phyloP scores from a whole-genome alignment of 2,113 vertebrate genomes.

The Dryoscopus gambensis region DNA sequence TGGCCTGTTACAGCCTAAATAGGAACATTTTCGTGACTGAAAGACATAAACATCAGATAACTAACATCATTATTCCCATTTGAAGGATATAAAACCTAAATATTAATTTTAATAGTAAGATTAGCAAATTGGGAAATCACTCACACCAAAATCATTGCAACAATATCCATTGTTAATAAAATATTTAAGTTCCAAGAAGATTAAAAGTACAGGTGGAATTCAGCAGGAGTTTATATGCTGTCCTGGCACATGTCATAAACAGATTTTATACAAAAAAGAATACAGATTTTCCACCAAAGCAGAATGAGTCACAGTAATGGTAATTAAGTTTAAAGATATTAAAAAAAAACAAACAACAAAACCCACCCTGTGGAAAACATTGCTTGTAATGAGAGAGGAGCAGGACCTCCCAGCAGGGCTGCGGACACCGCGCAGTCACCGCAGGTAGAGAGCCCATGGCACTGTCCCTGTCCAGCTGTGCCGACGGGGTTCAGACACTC shows the following conservation, averaged over 20 bases:
- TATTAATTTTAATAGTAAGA: conserved; percentile 83
- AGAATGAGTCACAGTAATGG: neutral
- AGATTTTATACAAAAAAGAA: conserved; percentile 48
- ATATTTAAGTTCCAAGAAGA: conserved; percentile 32
- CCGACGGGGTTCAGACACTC: fast-evolving
- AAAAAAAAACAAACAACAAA: neutral
- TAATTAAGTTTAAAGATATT: neutral
- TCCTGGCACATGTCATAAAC: conserved; percentile 70
- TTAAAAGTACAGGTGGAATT: conserved; percentile 71
- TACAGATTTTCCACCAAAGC: conserved; percentile 10
- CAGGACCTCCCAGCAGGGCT: neutral
- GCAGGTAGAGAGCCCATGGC: neutral
- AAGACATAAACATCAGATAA: conserved; percentile 78
- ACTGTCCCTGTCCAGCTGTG: neutral
- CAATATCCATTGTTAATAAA: neutral
- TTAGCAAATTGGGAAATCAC: conserved; percentile 62
- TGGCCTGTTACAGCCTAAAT: conserved; percentile 77
- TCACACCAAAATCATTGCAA: conserved; percentile 40
- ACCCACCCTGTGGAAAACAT: neutral
- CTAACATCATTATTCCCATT: conserved; percentile 72
- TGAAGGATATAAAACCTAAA: conserved; percentile 77
- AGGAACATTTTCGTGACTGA: conserved; percentile 83
- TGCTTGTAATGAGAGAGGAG: neutral
- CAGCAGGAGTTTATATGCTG: conserved; percentile 58
- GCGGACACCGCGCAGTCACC: fast-evolving